Evolutionary conservation across 2,113 vertebrate species (phyloP), one percentile per base, ranked within the genome.

Genomic region (Lichenostomus cassidix): DNA sequence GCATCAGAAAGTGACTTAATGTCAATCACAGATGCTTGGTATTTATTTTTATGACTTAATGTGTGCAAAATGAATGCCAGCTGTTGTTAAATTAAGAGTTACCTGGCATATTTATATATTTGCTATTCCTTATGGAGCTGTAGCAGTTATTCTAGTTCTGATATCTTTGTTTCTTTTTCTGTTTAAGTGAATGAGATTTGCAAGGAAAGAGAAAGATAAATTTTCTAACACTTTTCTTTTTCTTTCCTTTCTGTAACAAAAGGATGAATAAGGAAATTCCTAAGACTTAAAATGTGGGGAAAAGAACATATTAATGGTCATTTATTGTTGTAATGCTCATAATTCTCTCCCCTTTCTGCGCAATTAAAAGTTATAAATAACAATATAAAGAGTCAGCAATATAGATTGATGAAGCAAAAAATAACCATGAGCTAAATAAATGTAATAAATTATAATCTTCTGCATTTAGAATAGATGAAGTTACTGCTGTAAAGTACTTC

Each of bases 401-500:
- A 58, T 50, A 73, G 55, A 70, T 21, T 71, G 84, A 90, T 87
- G 79, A 89, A 89, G 39, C 28, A 90, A 91, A 94, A 87, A 93
- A 75, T 29, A 77, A 46, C 46, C 1, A 0, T 29, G 12, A 85
- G 31, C 49, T 87, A 85, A 95, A 87, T 89, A 92, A 89, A 87
- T 68, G 46, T 83, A 86, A 86, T 92, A 81, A 86, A 95, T 95
- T 81, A 42, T 74, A 83, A 77, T 88, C 23, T 67, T 79, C 44
- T 92, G 55, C 12, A 63, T 91, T 65, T 82, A 58, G 27, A 87
- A 16, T 39, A 87, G 82, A 78, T 90, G n/a, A 87, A 95, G 41
- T 89, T 88, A 87, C 55, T 3, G 4, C 41, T 93, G 71, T 52
- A 52, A 87, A 87, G 22, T 89, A 71, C 53, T 90, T 93, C 25